phyloP scores from a whole-genome alignment of 1,140 invertebrate species.

The Hormaphis cornu region DNA sequence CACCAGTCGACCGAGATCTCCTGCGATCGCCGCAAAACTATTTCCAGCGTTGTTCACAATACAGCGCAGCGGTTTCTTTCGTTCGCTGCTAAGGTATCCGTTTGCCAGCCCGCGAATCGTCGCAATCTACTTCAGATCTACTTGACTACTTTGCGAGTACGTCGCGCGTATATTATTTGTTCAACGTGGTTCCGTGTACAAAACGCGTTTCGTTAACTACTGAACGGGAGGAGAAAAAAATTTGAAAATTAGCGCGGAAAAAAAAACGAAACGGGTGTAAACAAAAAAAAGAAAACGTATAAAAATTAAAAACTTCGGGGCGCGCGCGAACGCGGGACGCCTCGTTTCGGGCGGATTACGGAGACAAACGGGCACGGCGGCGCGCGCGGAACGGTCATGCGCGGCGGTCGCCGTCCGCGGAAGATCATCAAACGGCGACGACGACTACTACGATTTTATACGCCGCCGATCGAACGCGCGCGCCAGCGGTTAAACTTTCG shows the following conservation, averaged over 20 bases:
- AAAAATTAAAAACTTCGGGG: not conserved
- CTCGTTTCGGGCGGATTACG: constrained; percentile 5
- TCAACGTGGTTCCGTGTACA: not conserved
- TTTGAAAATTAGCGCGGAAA: not conserved
- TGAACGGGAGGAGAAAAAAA: not conserved
- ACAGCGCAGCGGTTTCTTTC: too few relatives aligned
- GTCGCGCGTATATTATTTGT: not conserved
- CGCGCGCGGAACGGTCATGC: not conserved
- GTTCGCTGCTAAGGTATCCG: too few relatives aligned
- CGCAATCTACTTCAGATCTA: too few relatives aligned
- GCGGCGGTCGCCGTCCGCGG: not conserved
- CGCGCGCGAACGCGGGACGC: constrained; percentile 13
- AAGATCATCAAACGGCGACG: too few relatives aligned
- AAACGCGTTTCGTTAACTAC: too few relatives aligned
- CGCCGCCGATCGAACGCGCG: not conserved
- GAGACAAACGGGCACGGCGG: constrained; percentile 4
- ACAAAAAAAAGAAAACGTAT: not conserved
- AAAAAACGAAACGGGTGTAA: not conserved
- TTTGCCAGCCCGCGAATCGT: too few relatives aligned
- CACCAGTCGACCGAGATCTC: not conserved
- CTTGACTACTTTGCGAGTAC: too few relatives aligned
- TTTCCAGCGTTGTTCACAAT: too few relatives aligned
- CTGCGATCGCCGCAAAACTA: too few relatives aligned
- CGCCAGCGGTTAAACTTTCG: not conserved
- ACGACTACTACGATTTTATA: too few relatives aligned